phyloP scores from a whole-genome alignment of 1,140 invertebrate genomes.

The Piezodorus guildinii region DNA sequence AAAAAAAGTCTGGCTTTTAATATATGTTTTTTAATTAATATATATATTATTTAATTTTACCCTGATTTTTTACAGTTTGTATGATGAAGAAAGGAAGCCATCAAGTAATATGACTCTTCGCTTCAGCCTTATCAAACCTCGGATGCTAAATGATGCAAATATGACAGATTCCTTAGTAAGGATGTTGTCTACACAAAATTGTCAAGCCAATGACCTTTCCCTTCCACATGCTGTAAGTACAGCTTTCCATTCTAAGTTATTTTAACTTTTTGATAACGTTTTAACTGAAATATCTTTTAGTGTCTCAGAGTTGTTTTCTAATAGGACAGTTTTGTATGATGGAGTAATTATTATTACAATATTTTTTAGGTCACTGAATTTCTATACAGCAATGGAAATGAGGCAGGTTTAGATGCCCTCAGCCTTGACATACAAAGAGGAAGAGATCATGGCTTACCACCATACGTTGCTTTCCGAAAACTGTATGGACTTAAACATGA shows the following conservation, averaged over 20 bases:
- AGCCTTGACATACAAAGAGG: slow-evolving; percentile 79
- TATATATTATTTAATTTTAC: neutral
- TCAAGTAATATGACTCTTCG: neutral
- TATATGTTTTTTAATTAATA: neutral
- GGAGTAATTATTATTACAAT: no score
- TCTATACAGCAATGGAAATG: neutral
- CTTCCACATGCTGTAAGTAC: neutral
- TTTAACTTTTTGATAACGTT: no score
- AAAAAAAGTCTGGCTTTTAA: no score
- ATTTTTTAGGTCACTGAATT: neutral
- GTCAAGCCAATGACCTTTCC: slow-evolving; percentile 6
- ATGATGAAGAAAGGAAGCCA: neutral
- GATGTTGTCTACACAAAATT: neutral
- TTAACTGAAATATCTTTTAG: no score
- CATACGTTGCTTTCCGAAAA: slow-evolving; percentile 63
- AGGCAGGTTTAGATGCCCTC: slow-evolving; percentile 61
- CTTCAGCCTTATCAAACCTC: neutral
- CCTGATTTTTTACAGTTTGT: neutral
- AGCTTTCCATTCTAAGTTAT: no score
- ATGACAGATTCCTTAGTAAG: neutral
- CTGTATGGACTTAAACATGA: slow-evolving; percentile 54
- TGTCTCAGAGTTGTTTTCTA: no score
- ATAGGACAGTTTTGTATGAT: no score
- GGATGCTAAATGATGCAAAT: neutral
- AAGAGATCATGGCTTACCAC: slow-evolving; percentile 74